These are phyloP conservation scores for Pogonocichla stellata DNA, from an alignment of 2,113 vertebrate species.

Conservation along the genomic window DNA sequence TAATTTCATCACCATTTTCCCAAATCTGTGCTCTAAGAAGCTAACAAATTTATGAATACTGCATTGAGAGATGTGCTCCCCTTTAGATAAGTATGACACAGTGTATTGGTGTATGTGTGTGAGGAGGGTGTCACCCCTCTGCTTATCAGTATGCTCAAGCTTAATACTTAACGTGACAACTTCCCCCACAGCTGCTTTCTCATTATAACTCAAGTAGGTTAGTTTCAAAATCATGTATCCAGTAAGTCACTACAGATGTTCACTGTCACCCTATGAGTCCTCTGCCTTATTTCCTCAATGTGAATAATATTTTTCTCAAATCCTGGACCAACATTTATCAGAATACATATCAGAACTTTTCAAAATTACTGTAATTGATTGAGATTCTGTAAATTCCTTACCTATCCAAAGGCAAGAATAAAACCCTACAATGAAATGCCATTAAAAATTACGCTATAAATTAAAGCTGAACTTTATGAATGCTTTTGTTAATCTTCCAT, in stretches of 20 bases:
- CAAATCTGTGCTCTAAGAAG: neutral
- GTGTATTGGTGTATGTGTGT: neutral
- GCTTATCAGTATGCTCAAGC: neutral
- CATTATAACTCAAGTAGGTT: neutral
- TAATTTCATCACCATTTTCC: neutral
- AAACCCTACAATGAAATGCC: neutral
- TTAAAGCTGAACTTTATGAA: neutral
- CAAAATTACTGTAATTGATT: neutral
- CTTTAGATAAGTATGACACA: neutral
- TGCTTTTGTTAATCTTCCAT: neutral
- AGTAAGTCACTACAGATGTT: constrained; percentile 6
- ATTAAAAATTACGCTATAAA: neutral
- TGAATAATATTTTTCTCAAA: neutral
- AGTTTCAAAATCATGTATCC: neutral
- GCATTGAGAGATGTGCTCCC: neutral
- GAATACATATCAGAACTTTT: neutral
- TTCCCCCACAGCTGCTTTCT: constrained; percentile 4
- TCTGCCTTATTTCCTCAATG: neutral
- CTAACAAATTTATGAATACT: neutral
- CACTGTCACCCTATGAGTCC: neutral
- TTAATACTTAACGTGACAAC: neutral
- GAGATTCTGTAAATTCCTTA: neutral
- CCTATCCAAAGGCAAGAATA: neutral
- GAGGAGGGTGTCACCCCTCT: neutral
- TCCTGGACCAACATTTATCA: neutral